Base-by-base conservation (phyloP, 2,888 invertebrate genomes). In the Dexiosoma caninum region DNA sequence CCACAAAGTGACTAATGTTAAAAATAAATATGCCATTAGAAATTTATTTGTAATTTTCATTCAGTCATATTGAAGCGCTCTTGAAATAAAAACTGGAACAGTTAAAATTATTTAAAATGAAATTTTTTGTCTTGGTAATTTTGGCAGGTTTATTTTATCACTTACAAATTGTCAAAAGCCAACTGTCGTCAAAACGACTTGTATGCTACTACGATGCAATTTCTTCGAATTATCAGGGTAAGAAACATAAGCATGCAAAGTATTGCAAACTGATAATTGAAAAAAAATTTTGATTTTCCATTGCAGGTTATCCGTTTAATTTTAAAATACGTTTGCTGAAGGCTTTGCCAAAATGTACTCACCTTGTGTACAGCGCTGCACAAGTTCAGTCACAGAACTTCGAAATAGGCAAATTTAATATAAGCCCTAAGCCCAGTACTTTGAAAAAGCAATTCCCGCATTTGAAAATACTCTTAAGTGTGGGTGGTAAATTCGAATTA, bases 361-460 rank as follows among this genome's bases (percentile, higher is more conserved):
- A 96, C 88, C 87, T 96, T 80, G 91, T 95, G 7, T 96, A 96
- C 86, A 95, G 95, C 40, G 95, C 92, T 86, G 95, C 95, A 30
- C n/a, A n/a, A n/a, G n/a, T n/a, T n/a, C n/a, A n/a, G n/a, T n/a
- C n/a, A n/a, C n/a, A n/a, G n/a, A n/a, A n/a, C n/a, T n/a, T n/a
- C n/a, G n/a, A n/a, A n/a, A n/a, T n/a, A n/a, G n/a, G n/a, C n/a
- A n/a, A n/a, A n/a, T n/a, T n/a, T n/a, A 95, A 94, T 1, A 91
- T 96, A 27, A 94, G 94, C 83, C 91, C 2, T 92, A 92, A 23
- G 3, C 6, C 27, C 27, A 94, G 94, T 0, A 92, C 92, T 82
- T 90, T 95, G 83, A 95, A 94, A 86, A 88, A 90, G 57, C 92
- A 92, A 84, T 94, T 92, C 86, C 95, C 95, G 0, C 92, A 92